Evolutionary conservation across 2,113 vertebrate species (phyloP), one percentile per base, ranked within the genome.

Genomic region (Trogon melanurus): DNA sequence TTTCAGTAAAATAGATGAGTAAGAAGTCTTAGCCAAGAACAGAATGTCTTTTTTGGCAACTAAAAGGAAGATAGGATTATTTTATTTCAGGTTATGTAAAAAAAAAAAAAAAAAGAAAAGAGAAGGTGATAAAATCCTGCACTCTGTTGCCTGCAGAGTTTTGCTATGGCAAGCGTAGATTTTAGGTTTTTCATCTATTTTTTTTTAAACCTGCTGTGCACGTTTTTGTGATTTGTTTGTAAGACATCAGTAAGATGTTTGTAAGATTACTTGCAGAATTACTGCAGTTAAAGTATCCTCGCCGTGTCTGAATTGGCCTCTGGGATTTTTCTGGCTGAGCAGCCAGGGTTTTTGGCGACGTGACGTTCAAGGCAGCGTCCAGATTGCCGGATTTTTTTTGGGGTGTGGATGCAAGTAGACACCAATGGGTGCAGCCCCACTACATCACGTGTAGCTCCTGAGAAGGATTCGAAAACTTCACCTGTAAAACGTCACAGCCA

Each of bases 31-130:
- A 97, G 98, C 97, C 95, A 98, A 98, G 98, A 99, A 99, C 98
- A 98, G 98, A 99, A 98, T 99, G 98, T 99, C 98, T 98, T 95
- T 96, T 91, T 96, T 97, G 97, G 97, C 97, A 97, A 91, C 76
- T 70, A 56, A 89, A 93, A 94, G 87, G 86, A 65, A 96, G 94
- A 96, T 93, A 95, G 96, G 96, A 96, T 96, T 96, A 94, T 97
- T 91, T 93, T 96, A 97, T 97, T 96, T 96, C 95, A 96, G 96
- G 92, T 97, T 96, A 93, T 96, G 91, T 89, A 93, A 93, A 96
- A 95, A 95, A 96, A 89, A 54, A 83, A 80, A 75, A 51, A 57
- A 57, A 25, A 36, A 15, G 6, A 4, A 4, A 3, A 13, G 14
- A 85, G 67, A 94, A 93, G 92, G 92, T 36, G 92, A 83, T 50